Conservation (phyloP, 53 echinoderm and acorn worm species). For the Stichopus horrens region DNA sequence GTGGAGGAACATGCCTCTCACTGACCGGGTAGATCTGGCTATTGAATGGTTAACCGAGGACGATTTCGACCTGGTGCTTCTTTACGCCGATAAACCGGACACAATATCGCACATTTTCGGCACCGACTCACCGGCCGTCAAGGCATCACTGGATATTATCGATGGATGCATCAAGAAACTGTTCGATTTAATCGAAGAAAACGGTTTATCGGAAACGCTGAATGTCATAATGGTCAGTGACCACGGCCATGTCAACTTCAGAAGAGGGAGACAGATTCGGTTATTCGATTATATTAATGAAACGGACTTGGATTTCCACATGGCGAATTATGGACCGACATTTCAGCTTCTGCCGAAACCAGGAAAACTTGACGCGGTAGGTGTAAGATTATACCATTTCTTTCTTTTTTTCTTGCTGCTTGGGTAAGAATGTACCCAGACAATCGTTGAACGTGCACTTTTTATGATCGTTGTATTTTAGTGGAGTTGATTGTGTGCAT, state of each 20-base stretch:
- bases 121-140: slow-evolving; percentile 21
- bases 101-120: slow-evolving; percentile 45
- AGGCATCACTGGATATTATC: slow-evolving; percentile 15
- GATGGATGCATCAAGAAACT: slow-evolving; percentile 21
- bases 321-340: slow-evolving; percentile 54
- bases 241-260: slow-evolving; percentile 50
- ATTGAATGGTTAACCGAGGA: slow-evolving; percentile 68
- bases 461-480: too few relatives aligned
- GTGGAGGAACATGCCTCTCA: slow-evolving; percentile 52
- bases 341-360: slow-evolving; percentile 56
- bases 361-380: slow-evolving; percentile 57
- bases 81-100: slow-evolving; percentile 58
- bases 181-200: slow-evolving; percentile 44
- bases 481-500: too few relatives aligned
- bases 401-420: neutral
- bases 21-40: slow-evolving; percentile 59
- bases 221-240: slow-evolving; percentile 61
- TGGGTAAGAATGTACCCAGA: too few relatives aligned
- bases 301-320: slow-evolving; percentile 48
- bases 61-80: slow-evolving; percentile 52
- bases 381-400: neutral
- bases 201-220: slow-evolving; percentile 44
- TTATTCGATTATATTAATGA: slow-evolving; percentile 52
- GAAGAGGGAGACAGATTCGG: slow-evolving; percentile 26
- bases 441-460: too few relatives aligned